Evolutionary conservation across 2,113 vertebrate genomes (phyloP), one percentile per base, ranked within the genome.

Genomic region (Nesogale talazaci): DNA sequence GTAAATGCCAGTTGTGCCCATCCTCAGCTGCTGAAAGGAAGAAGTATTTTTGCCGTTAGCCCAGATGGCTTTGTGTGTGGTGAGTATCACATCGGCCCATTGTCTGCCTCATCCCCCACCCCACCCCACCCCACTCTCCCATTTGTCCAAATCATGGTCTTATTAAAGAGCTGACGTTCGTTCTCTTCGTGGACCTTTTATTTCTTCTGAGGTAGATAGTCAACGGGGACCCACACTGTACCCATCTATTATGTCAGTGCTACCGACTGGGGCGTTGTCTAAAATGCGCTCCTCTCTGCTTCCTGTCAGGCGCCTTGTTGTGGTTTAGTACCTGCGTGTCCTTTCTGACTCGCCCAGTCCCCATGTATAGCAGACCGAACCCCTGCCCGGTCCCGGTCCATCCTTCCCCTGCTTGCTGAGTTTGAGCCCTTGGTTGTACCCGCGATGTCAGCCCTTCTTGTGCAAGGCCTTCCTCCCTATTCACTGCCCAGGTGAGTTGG

Each of bases 1-100:
- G 97, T 99, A 76, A 99, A 99, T 36, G 99, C 99, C 97, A 99
- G 98, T 98, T 99, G 99, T 94, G 99, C 99, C 97, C 99, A 99
- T 97, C 99, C 99, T 84, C 99, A 98, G 97, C 96, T 97, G 95
- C 98, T 99, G 75, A 99, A 99, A 98, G 99, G 98, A 97, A 98
- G 96, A 97, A 99, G 98, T 92, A 98, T 99, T 97, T 99, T 99
- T 95, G 89, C 98, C 31, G 98, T 99, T 81, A 98, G 97, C 95
- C 98, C 98, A 88, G 99, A 99, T 74, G 98, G 98, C 67, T 99
- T 99, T 98, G 99, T 99, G 96, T 99, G 99, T 94, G 99, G 99
- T 99, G 96, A 99, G 99, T 98, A 61, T 83, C 79, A 69, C 31
- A 7, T 38, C 38, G n/a, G 70, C 67, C 75, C 65, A 12, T 69